Percentiles rank a stretch among this genome's conserved stretches.
Evolutionary conservation across 2,113 vertebrate genomes (phyloP).

Genomic region (Anoplopoma fimbria): DNA sequence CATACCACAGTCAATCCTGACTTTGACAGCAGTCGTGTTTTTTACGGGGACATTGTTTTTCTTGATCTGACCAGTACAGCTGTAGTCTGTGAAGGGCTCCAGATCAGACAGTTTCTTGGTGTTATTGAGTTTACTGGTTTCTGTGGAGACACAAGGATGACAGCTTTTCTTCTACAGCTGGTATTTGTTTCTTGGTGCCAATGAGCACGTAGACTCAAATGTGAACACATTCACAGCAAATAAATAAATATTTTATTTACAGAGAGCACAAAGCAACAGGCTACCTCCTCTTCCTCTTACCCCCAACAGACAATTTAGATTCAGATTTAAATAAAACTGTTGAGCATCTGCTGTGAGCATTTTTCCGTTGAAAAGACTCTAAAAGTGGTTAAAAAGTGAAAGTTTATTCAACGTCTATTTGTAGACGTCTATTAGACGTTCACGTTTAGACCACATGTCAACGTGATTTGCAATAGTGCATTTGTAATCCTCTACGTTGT

Average conservation of each 20-base stretch:
- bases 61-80: conserved; percentile 26
- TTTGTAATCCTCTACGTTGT: no score
- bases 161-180: background rate
- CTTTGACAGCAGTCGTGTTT: accelerated
- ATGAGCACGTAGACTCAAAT: background rate
- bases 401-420: no score
- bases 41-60: accelerated
- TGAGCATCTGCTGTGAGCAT: background rate
- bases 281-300: background rate
- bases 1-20: conserved; percentile 56
- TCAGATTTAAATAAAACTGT: background rate
- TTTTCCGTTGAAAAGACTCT: no score
- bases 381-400: no score
- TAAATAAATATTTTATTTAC: background rate
- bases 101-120: background rate
- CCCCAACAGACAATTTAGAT: background rate
- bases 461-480: no score
- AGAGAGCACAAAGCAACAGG: background rate
- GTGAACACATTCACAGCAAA: background rate
- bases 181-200: background rate
- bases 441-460: no score
- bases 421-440: no score
- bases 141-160: conserved; percentile 37
- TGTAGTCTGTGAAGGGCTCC: conserved; percentile 59
- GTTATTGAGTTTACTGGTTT: accelerated